Evolutionary conservation across 2,888 invertebrate species (phyloP).

Genomic region (Calameuta pallipes): DNA sequence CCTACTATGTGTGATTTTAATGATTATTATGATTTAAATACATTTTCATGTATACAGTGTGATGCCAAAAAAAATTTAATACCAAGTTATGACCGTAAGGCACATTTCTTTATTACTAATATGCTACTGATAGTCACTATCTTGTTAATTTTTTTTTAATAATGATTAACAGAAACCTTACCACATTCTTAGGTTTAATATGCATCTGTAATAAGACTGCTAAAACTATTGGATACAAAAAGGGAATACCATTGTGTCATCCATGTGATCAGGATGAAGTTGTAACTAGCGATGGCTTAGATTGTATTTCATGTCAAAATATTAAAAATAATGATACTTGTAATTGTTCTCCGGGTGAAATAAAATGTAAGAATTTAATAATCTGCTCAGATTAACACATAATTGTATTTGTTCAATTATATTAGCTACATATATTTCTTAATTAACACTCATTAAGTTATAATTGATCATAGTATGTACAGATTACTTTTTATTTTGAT

Average conservation of each 20-base stretch:
- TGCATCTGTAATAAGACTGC: slow-evolving; percentile 67
- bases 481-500: slow-evolving; percentile 15
- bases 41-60: slow-evolving; percentile 68
- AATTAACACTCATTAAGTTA: neutral
- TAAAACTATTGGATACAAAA: slow-evolving; percentile 46
- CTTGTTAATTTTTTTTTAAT: slow-evolving; percentile 4
- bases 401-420: slow-evolving; percentile 7
- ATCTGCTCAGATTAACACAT: slow-evolving; percentile 19
- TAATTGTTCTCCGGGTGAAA: slow-evolving; percentile 51
- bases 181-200: slow-evolving; percentile 58
- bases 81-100: slow-evolving; percentile 63
- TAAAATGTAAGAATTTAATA: slow-evolving; percentile 48
- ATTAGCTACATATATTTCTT: slow-evolving; percentile 1
- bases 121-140: slow-evolving; percentile 1
- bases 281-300: slow-evolving; percentile 56
- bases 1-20: slow-evolving; percentile 61
- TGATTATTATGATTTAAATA: slow-evolving; percentile 68
- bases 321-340: slow-evolving; percentile 35
- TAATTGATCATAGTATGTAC: slow-evolving; percentile 12
- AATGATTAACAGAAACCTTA: slow-evolving; percentile 4
- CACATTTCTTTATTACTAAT: neutral
- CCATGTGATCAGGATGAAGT: slow-evolving; percentile 52
- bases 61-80: slow-evolving; percentile 59
- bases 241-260: slow-evolving; percentile 52
- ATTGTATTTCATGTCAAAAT: slow-evolving; percentile 57